phyloP scores from a whole-genome alignment of 2,797 vertebrate species.

The Pangasius djambal region DNA sequence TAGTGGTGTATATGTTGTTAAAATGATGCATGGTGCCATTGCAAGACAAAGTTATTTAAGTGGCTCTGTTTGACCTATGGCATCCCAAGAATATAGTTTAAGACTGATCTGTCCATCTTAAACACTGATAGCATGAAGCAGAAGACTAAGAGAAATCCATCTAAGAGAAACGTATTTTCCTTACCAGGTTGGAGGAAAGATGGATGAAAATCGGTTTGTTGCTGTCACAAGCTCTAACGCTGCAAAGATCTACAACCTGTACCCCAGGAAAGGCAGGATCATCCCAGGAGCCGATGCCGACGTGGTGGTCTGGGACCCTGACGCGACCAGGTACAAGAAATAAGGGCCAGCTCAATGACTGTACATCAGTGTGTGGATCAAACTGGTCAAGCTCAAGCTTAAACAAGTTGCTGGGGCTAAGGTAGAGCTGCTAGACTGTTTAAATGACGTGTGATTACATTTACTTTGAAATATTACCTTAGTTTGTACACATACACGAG shows the following conservation, averaged over 20 bases:
- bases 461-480: neutral
- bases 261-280: slow-evolving; percentile 94
- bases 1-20: neutral
- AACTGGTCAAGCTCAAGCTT: neutral
- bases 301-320: slow-evolving; percentile 95
- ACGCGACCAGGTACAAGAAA: slow-evolving; percentile 86
- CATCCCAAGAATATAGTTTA: neutral
- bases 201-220: slow-evolving; percentile 97
- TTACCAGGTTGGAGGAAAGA: slow-evolving; percentile 91
- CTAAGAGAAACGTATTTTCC: slow-evolving; percentile 3
- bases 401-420: neutral
- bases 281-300: slow-evolving; percentile 94
- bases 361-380: neutral
- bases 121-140: neutral
- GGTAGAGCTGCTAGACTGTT: neutral
- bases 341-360: neutral
- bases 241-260: slow-evolving; percentile 96
- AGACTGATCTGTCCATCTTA: neutral
- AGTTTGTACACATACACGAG: neutral
- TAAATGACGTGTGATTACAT: neutral
- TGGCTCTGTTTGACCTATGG: neutral
- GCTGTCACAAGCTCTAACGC: slow-evolving; percentile 95
- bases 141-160: neutral
- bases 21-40: neutral
- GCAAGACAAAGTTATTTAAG: neutral